These are phyloP conservation scores for Bryconaethiops microstoma DNA, from an alignment of 2,797 vertebrate species.

Conservation along the genomic window DNA sequence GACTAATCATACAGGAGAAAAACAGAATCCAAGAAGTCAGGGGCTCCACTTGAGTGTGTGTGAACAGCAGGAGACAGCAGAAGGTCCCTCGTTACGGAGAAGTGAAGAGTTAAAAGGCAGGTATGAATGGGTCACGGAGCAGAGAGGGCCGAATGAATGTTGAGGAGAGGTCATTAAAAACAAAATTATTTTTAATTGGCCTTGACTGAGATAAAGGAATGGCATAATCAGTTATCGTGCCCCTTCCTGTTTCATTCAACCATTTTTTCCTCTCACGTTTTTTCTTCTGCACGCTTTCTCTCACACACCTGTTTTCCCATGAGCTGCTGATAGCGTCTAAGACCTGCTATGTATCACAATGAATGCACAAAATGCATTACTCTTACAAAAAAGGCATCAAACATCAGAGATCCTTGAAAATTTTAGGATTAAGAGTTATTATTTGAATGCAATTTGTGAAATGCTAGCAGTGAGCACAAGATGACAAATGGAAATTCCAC, in stretches of 20 bases:
- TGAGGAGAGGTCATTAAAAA: constrained; percentile 34
- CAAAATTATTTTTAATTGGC: constrained; percentile 38
- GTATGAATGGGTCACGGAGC: neutral
- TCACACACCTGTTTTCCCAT: constrained; percentile 16
- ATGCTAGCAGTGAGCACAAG: too few relatives aligned
- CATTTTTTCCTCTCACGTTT: neutral
- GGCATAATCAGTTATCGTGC: neutral
- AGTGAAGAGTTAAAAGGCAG: neutral
- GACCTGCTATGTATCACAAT: neutral
- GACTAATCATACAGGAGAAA: neutral
- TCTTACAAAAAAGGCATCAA: too few relatives aligned
- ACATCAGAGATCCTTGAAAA: too few relatives aligned
- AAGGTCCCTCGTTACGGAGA: neutral
- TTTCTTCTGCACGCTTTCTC: neutral
- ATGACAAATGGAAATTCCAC: too few relatives aligned
- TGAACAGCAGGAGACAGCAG: neutral
- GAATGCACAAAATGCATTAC: neutral
- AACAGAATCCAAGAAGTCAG: neutral
- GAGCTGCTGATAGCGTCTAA: neutral
- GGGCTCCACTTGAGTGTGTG: neutral
- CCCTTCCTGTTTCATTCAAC: constrained; percentile 16
- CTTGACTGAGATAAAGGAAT: constrained; percentile 5
- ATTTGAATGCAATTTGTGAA: too few relatives aligned
- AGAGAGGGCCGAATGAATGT: neutral
- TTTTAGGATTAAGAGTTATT: too few relatives aligned